phyloP scores from a whole-genome alignment of 2,888 invertebrate genomes.

The Digitonthophagus gazella region DNA sequence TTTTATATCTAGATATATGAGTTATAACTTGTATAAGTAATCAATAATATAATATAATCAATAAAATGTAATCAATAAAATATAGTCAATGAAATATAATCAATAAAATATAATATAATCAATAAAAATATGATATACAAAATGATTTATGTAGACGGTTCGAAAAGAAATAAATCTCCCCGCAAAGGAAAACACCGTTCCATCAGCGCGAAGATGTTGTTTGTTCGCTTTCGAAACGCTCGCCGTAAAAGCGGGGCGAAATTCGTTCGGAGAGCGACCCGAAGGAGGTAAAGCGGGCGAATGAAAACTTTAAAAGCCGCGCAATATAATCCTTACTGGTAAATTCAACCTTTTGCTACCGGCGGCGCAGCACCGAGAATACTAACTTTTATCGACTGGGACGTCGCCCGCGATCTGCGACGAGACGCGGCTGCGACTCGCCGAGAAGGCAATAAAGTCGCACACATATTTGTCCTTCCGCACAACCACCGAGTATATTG shows the following conservation, averaged over 20 bases:
- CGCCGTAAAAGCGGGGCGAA: not conserved
- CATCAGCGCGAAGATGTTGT: not conserved
- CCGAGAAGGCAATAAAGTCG: not conserved
- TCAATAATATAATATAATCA: too few species aligned
- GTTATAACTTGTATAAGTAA: too few species aligned
- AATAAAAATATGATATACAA: not conserved
- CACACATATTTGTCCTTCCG: slow-evolving; percentile 11
- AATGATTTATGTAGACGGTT: not conserved
- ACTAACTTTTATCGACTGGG: not conserved
- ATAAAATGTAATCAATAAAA: too few species aligned
- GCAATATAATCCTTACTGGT: not conserved
- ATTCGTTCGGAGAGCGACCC: not conserved
- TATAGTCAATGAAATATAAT: not conserved
- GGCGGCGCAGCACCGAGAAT: not conserved
- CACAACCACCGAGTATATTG: slow-evolving; percentile 10
- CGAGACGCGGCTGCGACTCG: not conserved
- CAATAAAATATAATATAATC: not conserved
- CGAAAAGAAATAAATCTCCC: not conserved
- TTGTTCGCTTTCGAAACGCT: not conserved
- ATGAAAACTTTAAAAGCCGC: not conserved
- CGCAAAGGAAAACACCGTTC: not conserved
- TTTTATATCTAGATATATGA: too few species aligned
- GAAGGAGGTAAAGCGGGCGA: not conserved
- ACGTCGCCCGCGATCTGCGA: not conserved
- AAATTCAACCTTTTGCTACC: not conserved